A percentile compares a stretch with the other conserved stretches of the same genome.
These are phyloP conservation scores for Cliona cf. orientalis DNA, from an alignment of 37 sponge, comb jelly and placozoan species.

Conservation along the genomic window DNA sequence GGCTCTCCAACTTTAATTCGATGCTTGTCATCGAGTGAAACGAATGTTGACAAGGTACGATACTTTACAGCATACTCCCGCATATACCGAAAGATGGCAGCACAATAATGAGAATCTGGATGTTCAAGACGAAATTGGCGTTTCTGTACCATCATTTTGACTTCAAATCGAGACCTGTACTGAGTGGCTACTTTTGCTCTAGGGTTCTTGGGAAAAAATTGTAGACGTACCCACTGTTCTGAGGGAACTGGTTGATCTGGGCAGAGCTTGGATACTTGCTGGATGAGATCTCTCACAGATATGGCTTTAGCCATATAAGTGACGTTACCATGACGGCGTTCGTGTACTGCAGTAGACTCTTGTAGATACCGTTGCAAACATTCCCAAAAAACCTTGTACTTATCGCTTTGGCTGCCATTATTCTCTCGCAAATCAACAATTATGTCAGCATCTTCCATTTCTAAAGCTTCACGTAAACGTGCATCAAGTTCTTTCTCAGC, in stretches of 20 bases:
- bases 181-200: conserved; percentile 21
- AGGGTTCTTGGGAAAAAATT: conserved; percentile 25
- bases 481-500: conserved; percentile 25
- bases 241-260: conserved; percentile 11
- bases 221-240: conserved; percentile 26
- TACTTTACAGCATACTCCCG: conserved; percentile 30
- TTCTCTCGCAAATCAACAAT: conserved; percentile 34
- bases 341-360: conserved; percentile 39
- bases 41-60: background rate
- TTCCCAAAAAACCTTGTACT: background rate
- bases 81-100: conserved; percentile 41
- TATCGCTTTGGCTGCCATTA: conserved; percentile 3
- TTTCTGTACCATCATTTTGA: conserved; percentile 43
- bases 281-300: conserved; percentile 30
- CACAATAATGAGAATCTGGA: conserved; percentile 31
- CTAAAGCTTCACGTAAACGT: conserved; percentile 18
- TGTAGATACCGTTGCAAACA: background rate
- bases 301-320: conserved; percentile 45
- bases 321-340: conserved; percentile 19
- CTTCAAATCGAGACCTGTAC: conserved; percentile 6
- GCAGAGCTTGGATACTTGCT: conserved; percentile 27
- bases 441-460: conserved; percentile 43
- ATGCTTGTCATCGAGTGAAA: conserved; percentile 50
- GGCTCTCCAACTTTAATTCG: conserved; percentile 53
- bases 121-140: conserved; percentile 30